A percentile compares a stretch with the other conserved stretches of the same genome.
phyloP scores from a whole-genome alignment of 2,113 vertebrate genomes.

The Calonectris borealis region DNA sequence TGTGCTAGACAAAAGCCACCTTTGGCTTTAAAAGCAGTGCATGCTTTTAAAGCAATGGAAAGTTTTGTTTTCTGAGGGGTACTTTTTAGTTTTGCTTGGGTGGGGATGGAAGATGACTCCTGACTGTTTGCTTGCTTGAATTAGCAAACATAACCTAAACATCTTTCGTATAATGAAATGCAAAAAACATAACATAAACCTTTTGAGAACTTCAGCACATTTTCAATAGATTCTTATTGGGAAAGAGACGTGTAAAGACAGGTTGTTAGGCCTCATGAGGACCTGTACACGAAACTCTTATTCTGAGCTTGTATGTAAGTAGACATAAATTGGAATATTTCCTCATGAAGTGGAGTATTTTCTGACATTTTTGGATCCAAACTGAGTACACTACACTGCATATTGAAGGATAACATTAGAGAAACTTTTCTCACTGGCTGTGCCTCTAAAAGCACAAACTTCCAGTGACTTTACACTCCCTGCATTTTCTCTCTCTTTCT shows the following conservation, averaged over 20 bases:
- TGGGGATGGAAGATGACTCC: background rate
- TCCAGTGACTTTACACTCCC: background rate
- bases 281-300: background rate
- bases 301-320: background rate
- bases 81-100: background rate
- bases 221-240: background rate
- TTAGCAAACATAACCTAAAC: background rate
- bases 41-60: background rate
- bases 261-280: background rate
- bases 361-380: background rate
- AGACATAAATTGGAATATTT: background rate
- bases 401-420: background rate
- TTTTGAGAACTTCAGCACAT: background rate
- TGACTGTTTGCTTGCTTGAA: background rate
- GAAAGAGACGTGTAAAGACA: background rate
- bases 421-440: background rate
- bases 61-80: background rate
- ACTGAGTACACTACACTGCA: background rate
- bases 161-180: background rate
- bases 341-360: background rate
- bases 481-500: background rate
- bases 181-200: background rate
- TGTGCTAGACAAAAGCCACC: background rate
- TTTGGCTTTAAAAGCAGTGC: background rate
- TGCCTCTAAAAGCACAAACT: background rate